Base-by-base conservation (phyloP, 2,113 vertebrate genomes). In the Rousettus leschenaultii region DNA sequence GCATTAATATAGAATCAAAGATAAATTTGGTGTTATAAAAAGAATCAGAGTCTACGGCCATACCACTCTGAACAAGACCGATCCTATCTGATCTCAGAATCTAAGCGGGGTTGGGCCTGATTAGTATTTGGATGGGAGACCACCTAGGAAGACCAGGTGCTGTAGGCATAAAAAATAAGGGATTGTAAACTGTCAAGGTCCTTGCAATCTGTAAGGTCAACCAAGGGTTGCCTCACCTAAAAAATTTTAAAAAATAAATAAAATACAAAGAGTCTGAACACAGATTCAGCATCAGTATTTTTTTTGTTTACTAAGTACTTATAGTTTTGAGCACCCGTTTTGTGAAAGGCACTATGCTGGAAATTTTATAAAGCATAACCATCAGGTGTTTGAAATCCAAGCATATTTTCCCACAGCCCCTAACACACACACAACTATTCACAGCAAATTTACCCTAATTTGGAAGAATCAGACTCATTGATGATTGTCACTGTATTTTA, bases 391-490 rank as follows among this genome's bases (percentile, higher is more conserved):
- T 26, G 7, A 63, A 90, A 70, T 51, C 1, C 4, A 88, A 87
- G 6, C 13, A 7, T 16, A 6, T 28, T 28, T 28, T 65, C 10
- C 21, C 1, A 6, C 0, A 3, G 1, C 3, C 12, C 3, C 15
- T 66, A 38, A n/a, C 51, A 51, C 48, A 38, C 38, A 74, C 2
- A 57, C 4, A 71, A 3, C 1, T 10, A 57, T 70, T 75, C 21
- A 40, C 15, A 51, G 10, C 1, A 71, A 57, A 89, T 75, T 79
- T 84, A 83, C 16, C 4, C 78, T 74, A 5, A 80, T 43, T n/a
- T 82, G 22, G 38, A 79, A 89, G 12, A 89, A 53, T 84, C n/a
- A n/a, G 3, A 38, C 8, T 61, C 28, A 70, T 87, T 79, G 66
- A 65, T 87, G 75, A 61, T 57, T 86, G 26, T 83, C 61, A 35